Base-by-base conservation (phyloP, 2,888 invertebrate genomes). In the Phasia obesa region DNA sequence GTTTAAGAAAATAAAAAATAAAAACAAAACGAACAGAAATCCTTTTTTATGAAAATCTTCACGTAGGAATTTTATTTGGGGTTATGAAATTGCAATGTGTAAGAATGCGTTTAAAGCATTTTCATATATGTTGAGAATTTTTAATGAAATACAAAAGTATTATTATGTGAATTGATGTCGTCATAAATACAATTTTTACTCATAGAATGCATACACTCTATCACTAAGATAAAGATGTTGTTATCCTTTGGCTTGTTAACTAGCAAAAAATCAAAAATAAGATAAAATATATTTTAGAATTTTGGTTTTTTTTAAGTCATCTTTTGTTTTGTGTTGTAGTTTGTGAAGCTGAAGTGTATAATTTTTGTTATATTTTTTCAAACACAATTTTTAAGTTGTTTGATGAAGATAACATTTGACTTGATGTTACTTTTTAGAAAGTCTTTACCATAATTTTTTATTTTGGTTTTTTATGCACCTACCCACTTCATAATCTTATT, bases 401-500 rank as follows among this genome's bases (percentile, higher is more conserved):
- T 2, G 35, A 35, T 35, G 11, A 11, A 11, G 1, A 11, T 5
- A 27, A 55, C 15, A n/a, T n/a, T n/a, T 62, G 9, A n/a, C 6
- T 4, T 23, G 15, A 1, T 9, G 4, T 49, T 21, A 31, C 4
- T 42, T 21, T 49, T 60, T n/a, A 31, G n/a, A 44, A 19, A 31
- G 5, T 53, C 11, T 21, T 21, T 19, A 25, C 5, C 6, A 23
- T 53, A 4, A 13, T 31, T 64, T 51, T 13, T 21, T 21, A 23
- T 13, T 31, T 42, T n/a, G 21, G 15, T 35, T 51, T 23, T 21
- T 15, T 44, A 25, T 71, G 35, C 62, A 83, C 83, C 31, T 83
- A 83, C 83, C 83, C 79, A 83, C 83, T 83, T 79, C 83, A 83
- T 80, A 60, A 71, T 77, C 17, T 77, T 67, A n/a, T 21, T 15